Conservation (phyloP, 2,888 invertebrate species). For the Pegoplata infirma region DNA sequence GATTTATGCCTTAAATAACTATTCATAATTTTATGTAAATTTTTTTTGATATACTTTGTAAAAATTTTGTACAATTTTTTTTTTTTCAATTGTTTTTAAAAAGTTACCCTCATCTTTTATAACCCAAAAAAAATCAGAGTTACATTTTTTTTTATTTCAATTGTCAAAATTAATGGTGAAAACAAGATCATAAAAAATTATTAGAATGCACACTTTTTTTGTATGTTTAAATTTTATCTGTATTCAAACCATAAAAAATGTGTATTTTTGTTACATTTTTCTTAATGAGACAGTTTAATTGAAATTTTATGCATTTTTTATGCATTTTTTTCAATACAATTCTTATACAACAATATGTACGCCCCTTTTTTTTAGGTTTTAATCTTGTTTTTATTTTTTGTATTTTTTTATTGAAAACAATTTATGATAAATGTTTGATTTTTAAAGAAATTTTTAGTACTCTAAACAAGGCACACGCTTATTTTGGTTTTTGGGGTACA, state of each 20-base stretch:
- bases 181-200: constrained; percentile 3
- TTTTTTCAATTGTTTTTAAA: neutral
- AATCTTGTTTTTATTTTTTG: constrained; percentile 10
- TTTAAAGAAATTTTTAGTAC: constrained; percentile 8
- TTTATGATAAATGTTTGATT: constrained; percentile 21
- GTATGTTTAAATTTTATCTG: neutral
- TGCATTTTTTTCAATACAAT: constrained; percentile 22
- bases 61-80: neutral
- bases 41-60: neutral
- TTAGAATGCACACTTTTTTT: neutral
- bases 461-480: neutral
- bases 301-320: constrained; percentile 38
- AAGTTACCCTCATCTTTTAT: constrained; percentile 30
- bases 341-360: constrained; percentile 20
- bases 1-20: too few species aligned
- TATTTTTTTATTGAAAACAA: constrained; percentile 22
- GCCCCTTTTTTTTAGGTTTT: constrained; percentile 28
- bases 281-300: constrained; percentile 37
- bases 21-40: constrained; percentile 29
- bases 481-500: neutral
- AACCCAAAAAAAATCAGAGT: constrained; percentile 7
- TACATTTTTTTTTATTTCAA: neutral
- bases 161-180: neutral
- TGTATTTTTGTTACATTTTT: constrained; percentile 11
- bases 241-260: neutral